A percentile compares a stretch with the other conserved stretches of the same genome.
Evolutionary conservation across 1,140 invertebrate genomes (phyloP).

Genomic region (Chlorops oryzae): DNA sequence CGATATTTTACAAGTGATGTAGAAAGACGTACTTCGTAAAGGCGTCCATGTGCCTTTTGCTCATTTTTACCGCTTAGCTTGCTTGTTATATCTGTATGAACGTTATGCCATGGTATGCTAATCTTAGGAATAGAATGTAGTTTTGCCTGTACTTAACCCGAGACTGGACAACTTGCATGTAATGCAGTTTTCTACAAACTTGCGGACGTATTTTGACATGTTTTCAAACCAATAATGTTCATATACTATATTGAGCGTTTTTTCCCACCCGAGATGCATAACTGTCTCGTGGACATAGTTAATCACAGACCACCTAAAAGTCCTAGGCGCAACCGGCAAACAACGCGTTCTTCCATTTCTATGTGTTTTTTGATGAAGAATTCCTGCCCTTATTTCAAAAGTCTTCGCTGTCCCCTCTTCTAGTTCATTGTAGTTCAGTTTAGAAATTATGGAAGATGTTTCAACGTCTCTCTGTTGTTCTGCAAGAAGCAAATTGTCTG

Average conservation of each 20-base stretch:
- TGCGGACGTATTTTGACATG: constrained; percentile 24
- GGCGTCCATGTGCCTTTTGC: constrained; percentile 20
- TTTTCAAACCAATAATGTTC: constrained; percentile 23
- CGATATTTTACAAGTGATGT: constrained; percentile 20
- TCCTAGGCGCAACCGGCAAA: too few relatives aligned
- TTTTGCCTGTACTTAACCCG: constrained; percentile 18
- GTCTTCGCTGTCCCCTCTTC: too few relatives aligned
- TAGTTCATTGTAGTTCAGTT: too few relatives aligned
- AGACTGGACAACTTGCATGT: constrained; percentile 15
- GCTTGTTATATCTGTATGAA: constrained; percentile 15
- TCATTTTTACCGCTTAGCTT: constrained; percentile 18
- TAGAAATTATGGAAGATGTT: too few relatives aligned
- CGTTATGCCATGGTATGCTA: constrained; percentile 17
- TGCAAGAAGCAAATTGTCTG: too few relatives aligned
- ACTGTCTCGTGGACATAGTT: constrained; percentile 14
- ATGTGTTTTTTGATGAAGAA: too few relatives aligned
- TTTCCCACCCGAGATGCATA: too few relatives aligned
- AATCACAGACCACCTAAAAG: too few relatives aligned
- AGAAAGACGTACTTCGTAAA: constrained; percentile 21
- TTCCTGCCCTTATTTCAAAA: too few relatives aligned
- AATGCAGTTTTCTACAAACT: too few relatives aligned
- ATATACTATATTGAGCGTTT: constrained; percentile 24
- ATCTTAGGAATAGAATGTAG: constrained; percentile 20
- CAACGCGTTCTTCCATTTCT: too few relatives aligned
- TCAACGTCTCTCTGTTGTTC: too few relatives aligned